Base-by-base conservation (phyloP, 2,113 vertebrate genomes). In the Zeus faber region DNA sequence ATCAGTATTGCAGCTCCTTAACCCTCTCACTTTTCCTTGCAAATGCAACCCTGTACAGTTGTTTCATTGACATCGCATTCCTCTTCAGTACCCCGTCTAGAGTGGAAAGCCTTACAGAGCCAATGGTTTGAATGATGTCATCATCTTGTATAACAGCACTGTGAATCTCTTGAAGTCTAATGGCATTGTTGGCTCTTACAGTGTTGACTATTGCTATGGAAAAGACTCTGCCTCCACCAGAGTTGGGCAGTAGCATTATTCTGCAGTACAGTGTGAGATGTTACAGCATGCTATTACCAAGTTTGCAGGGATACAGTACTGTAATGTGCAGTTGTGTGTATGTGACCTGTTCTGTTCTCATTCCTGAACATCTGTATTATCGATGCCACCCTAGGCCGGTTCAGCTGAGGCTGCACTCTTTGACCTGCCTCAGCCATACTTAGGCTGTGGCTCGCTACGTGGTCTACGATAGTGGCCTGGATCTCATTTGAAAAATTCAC, bases 181-280 rank as follows among this genome's bases (percentile, higher is more conserved):
- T 54, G 31, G 51, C 33, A 22, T 54, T 54, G 51, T 54, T 54
- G 21, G 33, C 51, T 20, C 33, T 24, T 11, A 54, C 21, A 10
- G 25, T 54, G 52, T 25, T 43, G 23, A 56, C 53, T 20, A 56
- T 27, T 56, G 39, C 40, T 6, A 56, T 44, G 39, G 20, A 1
- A 23, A 54, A 54, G 6, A 54, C 31, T 40, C n/a, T 20, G 29
- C 50, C 29, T 10, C 37, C 21, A 41, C 52, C 35, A 54, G 52
- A 54, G 7, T 37, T 29, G 51, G 51, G 51, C 31, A 54, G 51
- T 54, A 35, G 35, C 24, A 41, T 13, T 16, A 31, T 33, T 50
- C 48, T 33, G 6, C 27, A 50, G 1, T 31, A 33, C 26, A 50
- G 29, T 27, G 11, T 18, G 40, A 16, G 40, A 41, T 41, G n/a